These are phyloP conservation scores for Agrochola circellaris DNA, from an alignment of 2,888 invertebrate genomes.

Conservation along the genomic window DNA sequence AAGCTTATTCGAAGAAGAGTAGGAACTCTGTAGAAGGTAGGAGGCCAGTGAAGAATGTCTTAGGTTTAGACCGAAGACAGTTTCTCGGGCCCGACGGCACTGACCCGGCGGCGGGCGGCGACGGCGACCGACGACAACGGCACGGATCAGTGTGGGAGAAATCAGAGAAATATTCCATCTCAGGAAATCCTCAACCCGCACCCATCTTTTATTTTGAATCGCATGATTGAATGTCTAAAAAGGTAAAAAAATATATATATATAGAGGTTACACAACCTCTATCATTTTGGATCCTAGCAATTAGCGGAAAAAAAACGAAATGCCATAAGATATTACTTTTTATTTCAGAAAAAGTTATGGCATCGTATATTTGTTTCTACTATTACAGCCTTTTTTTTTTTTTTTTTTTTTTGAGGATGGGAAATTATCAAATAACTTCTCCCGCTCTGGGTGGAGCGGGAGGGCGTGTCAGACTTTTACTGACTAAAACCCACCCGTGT, in stretches of 20 bases:
- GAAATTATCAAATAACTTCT: no score
- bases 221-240: no score
- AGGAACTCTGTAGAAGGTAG: background rate
- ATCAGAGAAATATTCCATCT: background rate
- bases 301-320: background rate
- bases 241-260: no score
- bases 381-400: background rate
- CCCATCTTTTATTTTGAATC: background rate
- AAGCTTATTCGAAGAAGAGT: background rate
- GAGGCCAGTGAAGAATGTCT: background rate
- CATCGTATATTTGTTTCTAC: background rate
- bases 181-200: background rate
- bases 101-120: background rate
- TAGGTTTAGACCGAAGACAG: background rate
- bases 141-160: background rate
- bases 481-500: no score
- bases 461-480: no score
- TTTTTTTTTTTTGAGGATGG: no score
- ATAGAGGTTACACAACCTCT: background rate
- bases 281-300: background rate
- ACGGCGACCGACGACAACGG: background rate
- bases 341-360: background rate
- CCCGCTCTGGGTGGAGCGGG: no score
- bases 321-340: no score
- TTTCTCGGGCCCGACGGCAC: conserved; percentile 6